Percentiles rank a stretch among this genome's conserved stretches.
Conservation (phyloP, 2,888 invertebrate genomes). For the Seira ritae region DNA sequence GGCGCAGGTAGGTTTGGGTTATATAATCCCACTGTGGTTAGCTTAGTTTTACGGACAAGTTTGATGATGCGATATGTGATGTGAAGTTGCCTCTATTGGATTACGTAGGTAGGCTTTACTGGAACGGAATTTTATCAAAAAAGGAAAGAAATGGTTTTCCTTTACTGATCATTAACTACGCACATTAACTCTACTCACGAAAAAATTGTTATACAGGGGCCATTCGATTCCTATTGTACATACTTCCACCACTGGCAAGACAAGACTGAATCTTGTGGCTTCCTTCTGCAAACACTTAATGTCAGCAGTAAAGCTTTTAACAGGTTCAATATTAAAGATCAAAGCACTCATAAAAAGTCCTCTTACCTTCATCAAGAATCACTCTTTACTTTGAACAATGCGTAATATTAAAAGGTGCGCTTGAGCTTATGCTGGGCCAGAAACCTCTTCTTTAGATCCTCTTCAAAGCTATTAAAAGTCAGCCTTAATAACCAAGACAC, state of each 20-base stretch:
- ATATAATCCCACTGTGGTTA: not conserved
- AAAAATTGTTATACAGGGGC: not conserved
- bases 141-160: slow-evolving; percentile 55
- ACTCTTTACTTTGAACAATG: too few species aligned
- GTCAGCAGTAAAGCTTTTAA: slow-evolving; percentile 23
- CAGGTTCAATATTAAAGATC: slow-evolving; percentile 54
- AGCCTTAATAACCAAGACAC: slow-evolving; percentile 6
- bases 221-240: not conserved
- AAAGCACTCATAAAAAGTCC: slow-evolving; percentile 53
- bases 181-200: slow-evolving; percentile 41
- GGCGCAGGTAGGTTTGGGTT: not conserved
- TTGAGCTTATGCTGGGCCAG: not conserved
- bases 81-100: too few species aligned
- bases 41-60: not conserved
- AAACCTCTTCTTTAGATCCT: not conserved
- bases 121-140: too few species aligned
- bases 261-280: not conserved
- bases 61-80: not conserved
- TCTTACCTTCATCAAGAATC: too few species aligned
- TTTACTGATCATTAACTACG: slow-evolving; percentile 60
- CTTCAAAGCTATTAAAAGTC: slow-evolving; percentile 32
- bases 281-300: not conserved
- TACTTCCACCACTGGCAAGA: not conserved
- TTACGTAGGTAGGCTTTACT: too few species aligned
- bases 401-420: too few species aligned